Base-by-base conservation (phyloP, 2,113 vertebrate genomes). In the Probosciger aterrimus region DNA sequence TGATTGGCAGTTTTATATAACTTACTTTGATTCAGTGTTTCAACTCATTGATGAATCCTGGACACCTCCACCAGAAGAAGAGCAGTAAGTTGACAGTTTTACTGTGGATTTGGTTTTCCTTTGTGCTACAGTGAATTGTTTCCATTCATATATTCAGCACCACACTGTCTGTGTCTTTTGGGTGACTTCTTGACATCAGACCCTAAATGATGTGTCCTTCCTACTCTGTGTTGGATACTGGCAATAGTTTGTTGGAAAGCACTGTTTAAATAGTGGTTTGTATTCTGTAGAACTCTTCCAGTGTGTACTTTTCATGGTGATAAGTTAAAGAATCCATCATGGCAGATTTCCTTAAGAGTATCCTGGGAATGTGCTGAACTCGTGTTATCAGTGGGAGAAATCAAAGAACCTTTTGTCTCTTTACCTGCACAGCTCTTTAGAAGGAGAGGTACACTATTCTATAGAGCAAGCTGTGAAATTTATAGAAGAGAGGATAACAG, bases 1-100 rank as follows among this genome's bases (percentile, higher is more conserved):
- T 98, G 99, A 99, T 95, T 99, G 99, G 99, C 99, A 99, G 97
- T 99, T 99, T 97, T 99, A 99, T 93, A 96, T 99, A 57, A 98
- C 98, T 88, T 99, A 99, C 96, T 99, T 99, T 65, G 99, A 99
- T 97, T 99, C 99, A 53, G 97, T 99, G 88, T 99, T 99, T 96
- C 98, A 99, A 93, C 98, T 99, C 69, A 98, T 99, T 27, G 99
- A 99, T 94, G 98, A 98, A 93, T 98, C 98, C 75, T 99, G 99
- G 99, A 98, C 95, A 4, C 99, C 99, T 30, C 99, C 99, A 27
- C 94, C 98, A 41, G 98, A 98, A 87, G 99, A 98, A 77, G 98
- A 99, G 59, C 98, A 99, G 99, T 99, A 98, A 99, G 99, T 99
- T 50, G 30, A 59, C 43, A 33, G 52, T 78, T 96, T 76, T 74